These are phyloP conservation scores for Porites evermanni DNA, from an alignment of 92 coral and sea anemone genomes.

Conservation along the genomic window DNA sequence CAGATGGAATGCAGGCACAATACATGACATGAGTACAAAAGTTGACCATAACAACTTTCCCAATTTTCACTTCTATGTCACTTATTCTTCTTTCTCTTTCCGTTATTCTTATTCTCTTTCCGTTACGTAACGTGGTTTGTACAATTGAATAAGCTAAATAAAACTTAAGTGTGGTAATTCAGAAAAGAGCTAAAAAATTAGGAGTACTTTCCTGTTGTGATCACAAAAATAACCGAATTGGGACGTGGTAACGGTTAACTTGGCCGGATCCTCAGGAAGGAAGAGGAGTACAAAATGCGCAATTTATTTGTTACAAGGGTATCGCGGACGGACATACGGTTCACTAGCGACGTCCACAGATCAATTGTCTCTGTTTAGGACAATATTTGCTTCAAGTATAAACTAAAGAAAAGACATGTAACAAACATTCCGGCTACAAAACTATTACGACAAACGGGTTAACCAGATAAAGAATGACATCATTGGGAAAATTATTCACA, in stretches of 20 bases:
- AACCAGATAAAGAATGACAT: too few species aligned
- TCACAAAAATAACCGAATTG: background rate
- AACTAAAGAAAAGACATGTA: background rate
- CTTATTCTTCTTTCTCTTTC: background rate
- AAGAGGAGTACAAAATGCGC: background rate
- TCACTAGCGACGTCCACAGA: background rate
- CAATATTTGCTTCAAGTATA: background rate
- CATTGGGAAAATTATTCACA: background rate
- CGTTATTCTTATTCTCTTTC: background rate
- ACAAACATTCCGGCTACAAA: too few species aligned
- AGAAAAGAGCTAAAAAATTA: background rate
- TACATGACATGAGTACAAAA: background rate
- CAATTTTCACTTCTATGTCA: background rate
- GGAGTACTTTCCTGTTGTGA: background rate
- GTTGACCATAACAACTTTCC: conserved; percentile 7
- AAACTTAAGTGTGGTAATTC: conserved; percentile 13
- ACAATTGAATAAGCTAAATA: background rate
- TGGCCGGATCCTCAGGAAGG: background rate
- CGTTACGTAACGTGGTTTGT: background rate
- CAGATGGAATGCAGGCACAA: background rate
- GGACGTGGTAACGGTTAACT: background rate
- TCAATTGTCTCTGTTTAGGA: background rate
- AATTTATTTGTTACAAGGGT: background rate
- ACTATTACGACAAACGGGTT: too few species aligned
- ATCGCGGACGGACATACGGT: conserved; percentile 8